Conservation (phyloP, 2,113 vertebrate species). For the Oophaga pumilio region DNA sequence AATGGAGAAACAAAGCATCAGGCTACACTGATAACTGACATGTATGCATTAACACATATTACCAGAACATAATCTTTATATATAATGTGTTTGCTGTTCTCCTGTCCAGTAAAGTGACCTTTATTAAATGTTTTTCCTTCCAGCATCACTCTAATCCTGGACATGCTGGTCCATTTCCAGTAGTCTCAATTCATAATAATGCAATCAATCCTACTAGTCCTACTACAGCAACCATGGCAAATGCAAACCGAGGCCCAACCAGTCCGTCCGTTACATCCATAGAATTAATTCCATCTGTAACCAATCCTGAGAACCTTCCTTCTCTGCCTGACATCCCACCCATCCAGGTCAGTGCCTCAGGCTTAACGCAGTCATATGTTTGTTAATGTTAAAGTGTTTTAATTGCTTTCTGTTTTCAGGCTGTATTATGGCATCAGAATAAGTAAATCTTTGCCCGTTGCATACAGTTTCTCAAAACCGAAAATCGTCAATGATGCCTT, state of each 20-base stretch:
- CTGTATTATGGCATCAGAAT: not conserved
- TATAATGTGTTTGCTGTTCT: no score
- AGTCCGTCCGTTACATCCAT: slow-evolving; percentile 91
- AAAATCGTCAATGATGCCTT: no score
- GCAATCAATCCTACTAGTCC: slow-evolving; percentile 94
- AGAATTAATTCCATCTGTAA: slow-evolving; percentile 96
- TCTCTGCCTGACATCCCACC: slow-evolving; percentile 95
- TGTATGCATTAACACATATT: no score
- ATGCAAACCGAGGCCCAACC: slow-evolving; percentile 88
- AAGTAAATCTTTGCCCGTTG: not conserved
- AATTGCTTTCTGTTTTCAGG: not conserved
- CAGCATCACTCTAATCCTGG: slow-evolving; percentile 95
- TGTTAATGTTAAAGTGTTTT: not conserved
- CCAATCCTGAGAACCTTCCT: slow-evolving; percentile 97
- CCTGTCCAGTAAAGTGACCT: not conserved
- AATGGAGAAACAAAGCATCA: no score
- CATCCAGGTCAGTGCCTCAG: slow-evolving; percentile 85
- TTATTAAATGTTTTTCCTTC: slow-evolving; percentile 53
- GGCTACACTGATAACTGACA: no score
- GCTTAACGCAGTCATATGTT: not conserved
- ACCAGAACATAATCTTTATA: no score
- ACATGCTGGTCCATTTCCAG: slow-evolving; percentile 94
- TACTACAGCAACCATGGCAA: slow-evolving; percentile 93
- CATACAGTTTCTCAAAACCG: not conserved
- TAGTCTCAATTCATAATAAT: slow-evolving; percentile 91